phyloP scores from a whole-genome alignment of 2,113 vertebrate genomes.

The Aix galericulata region DNA sequence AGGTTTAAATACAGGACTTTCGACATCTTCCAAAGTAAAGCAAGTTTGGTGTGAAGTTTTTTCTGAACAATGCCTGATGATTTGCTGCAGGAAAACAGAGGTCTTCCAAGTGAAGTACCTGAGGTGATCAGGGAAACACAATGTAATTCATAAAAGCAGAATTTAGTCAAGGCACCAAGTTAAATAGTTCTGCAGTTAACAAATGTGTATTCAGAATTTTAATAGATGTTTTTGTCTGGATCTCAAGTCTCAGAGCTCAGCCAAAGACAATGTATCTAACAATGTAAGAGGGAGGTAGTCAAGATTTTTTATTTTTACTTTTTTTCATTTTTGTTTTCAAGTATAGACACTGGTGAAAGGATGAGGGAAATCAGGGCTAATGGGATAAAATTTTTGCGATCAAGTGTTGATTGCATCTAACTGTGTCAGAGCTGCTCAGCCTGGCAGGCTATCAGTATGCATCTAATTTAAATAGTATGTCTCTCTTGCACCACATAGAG shows the following conservation, averaged over 20 bases:
- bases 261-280: neutral
- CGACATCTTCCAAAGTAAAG: neutral
- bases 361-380: neutral
- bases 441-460: neutral
- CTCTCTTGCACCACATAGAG: neutral
- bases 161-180: slow-evolving; percentile 6
- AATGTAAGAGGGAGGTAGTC: neutral
- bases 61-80: neutral
- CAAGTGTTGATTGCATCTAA: neutral
- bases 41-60: neutral
- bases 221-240: neutral
- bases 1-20: neutral
- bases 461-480: neutral
- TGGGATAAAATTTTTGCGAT: neutral
- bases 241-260: neutral
- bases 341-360: neutral
- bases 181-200: neutral
- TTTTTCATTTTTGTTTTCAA: neutral
- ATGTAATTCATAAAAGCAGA: slow-evolving; percentile 7
- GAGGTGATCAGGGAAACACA: neutral
- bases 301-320: no score
- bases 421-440: neutral
- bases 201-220: slow-evolving; percentile 1
- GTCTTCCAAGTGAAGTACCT: neutral
- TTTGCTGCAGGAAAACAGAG: neutral